Evolutionary conservation across 2,113 vertebrate species (phyloP).

Genomic region (Athene noctua): DNA sequence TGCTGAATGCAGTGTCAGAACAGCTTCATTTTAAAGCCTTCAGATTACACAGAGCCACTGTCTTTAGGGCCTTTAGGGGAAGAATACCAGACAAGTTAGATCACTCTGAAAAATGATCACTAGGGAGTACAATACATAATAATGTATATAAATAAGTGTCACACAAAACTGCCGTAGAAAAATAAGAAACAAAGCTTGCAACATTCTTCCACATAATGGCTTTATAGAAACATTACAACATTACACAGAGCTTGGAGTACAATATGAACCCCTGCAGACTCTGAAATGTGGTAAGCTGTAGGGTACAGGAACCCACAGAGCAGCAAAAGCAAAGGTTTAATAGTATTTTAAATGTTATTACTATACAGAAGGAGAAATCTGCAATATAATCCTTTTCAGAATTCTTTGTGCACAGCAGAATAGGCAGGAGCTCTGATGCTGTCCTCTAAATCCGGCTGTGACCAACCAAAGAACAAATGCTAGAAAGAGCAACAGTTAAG

Average conservation of each 20-base stretch:
- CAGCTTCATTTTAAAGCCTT: background rate
- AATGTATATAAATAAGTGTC: conserved; percentile 69
- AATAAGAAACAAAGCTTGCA: conserved; percentile 52
- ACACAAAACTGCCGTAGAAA: conserved; percentile 39
- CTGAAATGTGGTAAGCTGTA: conserved; percentile 71
- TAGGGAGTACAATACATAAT: conserved; percentile 50
- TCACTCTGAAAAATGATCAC: conserved; percentile 64
- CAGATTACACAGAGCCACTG: background rate
- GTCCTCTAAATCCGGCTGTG: background rate
- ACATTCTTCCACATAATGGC: conserved; percentile 19
- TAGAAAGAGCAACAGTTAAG: background rate
- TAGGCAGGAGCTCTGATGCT: background rate
- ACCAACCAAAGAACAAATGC: background rate
- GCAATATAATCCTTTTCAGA: conserved; percentile 55
- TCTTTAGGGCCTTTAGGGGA: conserved; percentile 4
- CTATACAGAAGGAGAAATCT: conserved; percentile 62
- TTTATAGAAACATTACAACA: conserved; percentile 37
- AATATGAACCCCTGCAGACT: conserved; percentile 67
- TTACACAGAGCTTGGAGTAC: conserved; percentile 32
- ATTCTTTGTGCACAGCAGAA: background rate
- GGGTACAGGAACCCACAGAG: conserved; percentile 64
- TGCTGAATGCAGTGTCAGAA: background rate
- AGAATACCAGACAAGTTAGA: conserved; percentile 57
- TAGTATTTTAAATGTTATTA: conserved; percentile 77
- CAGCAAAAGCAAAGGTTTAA: conserved; percentile 70